phyloP scores from a whole-genome alignment of 2,797 vertebrate genomes.

The Atherinosoma microstoma region DNA sequence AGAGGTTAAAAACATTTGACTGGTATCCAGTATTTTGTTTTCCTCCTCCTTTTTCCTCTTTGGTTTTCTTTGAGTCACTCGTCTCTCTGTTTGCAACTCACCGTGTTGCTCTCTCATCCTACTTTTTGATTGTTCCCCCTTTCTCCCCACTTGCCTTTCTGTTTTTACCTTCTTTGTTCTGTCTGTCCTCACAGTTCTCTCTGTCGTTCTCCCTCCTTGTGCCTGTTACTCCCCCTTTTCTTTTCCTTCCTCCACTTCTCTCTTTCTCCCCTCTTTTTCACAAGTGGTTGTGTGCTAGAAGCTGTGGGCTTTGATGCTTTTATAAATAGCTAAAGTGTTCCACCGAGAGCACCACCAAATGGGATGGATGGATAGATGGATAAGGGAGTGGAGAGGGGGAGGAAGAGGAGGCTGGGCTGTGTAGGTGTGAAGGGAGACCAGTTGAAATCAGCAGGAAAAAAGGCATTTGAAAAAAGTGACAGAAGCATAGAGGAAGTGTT shows the following conservation, averaged over 20 bases:
- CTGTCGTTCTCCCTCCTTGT: background rate
- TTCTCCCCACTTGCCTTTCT: background rate
- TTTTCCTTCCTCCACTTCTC: constrained; percentile 11
- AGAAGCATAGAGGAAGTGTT: constrained; percentile 27
- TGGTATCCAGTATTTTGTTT: constrained; percentile 43
- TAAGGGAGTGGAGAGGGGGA: constrained; percentile 4
- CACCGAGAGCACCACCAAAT: constrained; percentile 72
- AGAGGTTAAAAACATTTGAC: constrained; percentile 41
- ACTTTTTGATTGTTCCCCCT: background rate
- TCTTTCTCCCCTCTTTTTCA: constrained; percentile 45
- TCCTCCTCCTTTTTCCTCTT: constrained; percentile 22
- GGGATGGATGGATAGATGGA: constrained; percentile 63
- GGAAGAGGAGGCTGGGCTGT: constrained; percentile 38
- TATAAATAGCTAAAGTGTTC: constrained; percentile 82
- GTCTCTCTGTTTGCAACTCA: constrained; percentile 10
- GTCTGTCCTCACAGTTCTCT: constrained; percentile 6
- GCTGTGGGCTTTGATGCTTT: constrained; percentile 79
- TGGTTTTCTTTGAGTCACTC: constrained; percentile 24
- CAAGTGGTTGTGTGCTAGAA: constrained; percentile 63
- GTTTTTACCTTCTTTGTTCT: background rate
- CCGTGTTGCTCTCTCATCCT: background rate
- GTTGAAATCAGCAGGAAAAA: constrained; percentile 45
- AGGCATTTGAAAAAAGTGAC: constrained; percentile 47
- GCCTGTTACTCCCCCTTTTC: constrained; percentile 1
- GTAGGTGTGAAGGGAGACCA: constrained; percentile 69